Conservation (phyloP, 2,888 invertebrate genomes). For the Eristalis pertinax region DNA sequence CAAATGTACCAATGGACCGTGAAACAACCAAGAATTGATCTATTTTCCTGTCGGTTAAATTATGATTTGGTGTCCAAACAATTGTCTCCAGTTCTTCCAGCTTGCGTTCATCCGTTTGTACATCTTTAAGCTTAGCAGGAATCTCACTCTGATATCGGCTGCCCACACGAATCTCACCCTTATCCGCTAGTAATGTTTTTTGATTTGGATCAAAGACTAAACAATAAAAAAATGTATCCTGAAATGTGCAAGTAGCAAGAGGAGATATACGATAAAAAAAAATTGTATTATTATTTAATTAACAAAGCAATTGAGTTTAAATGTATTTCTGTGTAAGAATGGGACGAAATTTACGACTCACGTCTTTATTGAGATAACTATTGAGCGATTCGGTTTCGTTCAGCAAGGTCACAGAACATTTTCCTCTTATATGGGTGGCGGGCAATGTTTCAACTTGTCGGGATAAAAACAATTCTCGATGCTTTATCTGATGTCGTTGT, state of each 20-base stretch:
- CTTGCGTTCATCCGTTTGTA: slow-evolving; percentile 84
- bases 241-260: slow-evolving; percentile 78
- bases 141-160: slow-evolving; percentile 98
- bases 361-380: slow-evolving; percentile 98
- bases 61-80: slow-evolving; percentile 97
- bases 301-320: not conserved
- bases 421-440: slow-evolving; percentile 99
- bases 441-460: slow-evolving; percentile 98
- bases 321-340: slow-evolving; percentile 41
- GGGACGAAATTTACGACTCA: slow-evolving; percentile 83
- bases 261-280: not conserved
- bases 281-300: slow-evolving; percentile 14
- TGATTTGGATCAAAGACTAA: slow-evolving; percentile 99
- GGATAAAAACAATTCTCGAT: slow-evolving; percentile 98
- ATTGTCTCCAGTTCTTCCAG: slow-evolving; percentile 92
- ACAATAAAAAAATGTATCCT: slow-evolving; percentile 99
- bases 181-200: slow-evolving; percentile 99
- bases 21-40: slow-evolving; percentile 98
- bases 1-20: slow-evolving; percentile 98
- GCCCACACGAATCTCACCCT: slow-evolving; percentile 96
- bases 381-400: slow-evolving; percentile 99
- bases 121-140: slow-evolving; percentile 90
- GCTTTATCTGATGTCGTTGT: slow-evolving; percentile 97
- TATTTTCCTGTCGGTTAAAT: slow-evolving; percentile 96
- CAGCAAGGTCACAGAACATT: slow-evolving; percentile 98